phyloP scores from a whole-genome alignment of 2,113 vertebrate genomes.

The Uria lomvia region DNA sequence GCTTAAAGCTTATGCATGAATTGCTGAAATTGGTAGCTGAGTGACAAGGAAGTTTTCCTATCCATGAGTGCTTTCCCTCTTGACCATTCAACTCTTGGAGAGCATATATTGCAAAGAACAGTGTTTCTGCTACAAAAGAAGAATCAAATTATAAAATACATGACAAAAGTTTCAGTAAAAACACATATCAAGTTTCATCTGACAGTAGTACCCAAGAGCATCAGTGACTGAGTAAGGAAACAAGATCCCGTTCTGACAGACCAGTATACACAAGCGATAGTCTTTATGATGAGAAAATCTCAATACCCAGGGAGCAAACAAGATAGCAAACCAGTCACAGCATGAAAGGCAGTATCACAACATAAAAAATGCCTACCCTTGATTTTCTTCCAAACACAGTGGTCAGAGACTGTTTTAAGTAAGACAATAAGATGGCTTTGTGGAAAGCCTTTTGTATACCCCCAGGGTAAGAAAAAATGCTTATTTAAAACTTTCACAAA shows the following conservation, averaged over 20 bases:
- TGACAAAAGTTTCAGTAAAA: not conserved
- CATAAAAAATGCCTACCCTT: not conserved
- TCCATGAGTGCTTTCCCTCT: not conserved
- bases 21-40: not conserved
- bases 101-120: not conserved
- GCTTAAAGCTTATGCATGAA: not conserved
- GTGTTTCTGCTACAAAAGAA: not conserved
- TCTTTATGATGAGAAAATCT: not conserved
- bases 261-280: not conserved
- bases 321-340: not conserved
- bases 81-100: not conserved
- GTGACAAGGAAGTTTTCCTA: not conserved
- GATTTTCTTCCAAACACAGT: not conserved
- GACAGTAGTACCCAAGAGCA: not conserved
- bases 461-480: not conserved
- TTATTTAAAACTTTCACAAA: constrained; percentile 3
- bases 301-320: not conserved
- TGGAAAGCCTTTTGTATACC: not conserved
- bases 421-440: not conserved
- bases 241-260: not conserved
- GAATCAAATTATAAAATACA: not conserved
- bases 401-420: not conserved
- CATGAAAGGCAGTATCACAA: not conserved
- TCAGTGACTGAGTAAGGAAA: not conserved
- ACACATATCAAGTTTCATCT: not conserved